A percentile compares a stretch with the other conserved stretches of the same genome.
Evolutionary conservation across 64 coral and sea anemone species (phyloP).

Genomic region (Porites lutea): DNA sequence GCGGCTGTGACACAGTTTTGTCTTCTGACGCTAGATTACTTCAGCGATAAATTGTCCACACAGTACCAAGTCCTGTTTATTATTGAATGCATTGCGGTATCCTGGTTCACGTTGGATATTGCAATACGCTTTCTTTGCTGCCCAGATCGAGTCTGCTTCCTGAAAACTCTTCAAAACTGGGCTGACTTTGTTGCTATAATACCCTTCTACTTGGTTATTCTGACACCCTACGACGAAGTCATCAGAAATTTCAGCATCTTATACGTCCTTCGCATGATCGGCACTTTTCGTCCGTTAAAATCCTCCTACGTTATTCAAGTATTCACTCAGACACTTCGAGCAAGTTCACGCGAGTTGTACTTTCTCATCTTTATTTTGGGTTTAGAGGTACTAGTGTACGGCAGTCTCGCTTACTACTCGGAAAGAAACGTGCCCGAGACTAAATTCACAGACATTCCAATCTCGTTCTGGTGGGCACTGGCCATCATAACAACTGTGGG

Average conservation of each 20-base stretch:
- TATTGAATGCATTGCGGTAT: conserved; percentile 71
- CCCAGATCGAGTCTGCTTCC: conserved; percentile 63
- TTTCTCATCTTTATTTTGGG: conserved; percentile 94
- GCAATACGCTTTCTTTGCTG: conserved; percentile 75
- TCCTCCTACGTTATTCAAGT: conserved; percentile 98
- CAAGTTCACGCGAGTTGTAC: conserved; percentile 92
- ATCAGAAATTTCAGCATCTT: conserved; percentile 85
- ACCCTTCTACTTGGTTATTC: conserved; percentile 79
- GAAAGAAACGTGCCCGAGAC: conserved; percentile 68
- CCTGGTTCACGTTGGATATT: conserved; percentile 89
- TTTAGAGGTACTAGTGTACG: conserved; percentile 84
- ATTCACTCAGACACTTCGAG: conserved; percentile 91
- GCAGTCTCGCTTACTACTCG: conserved; percentile 88
- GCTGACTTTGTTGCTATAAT: conserved; percentile 84
- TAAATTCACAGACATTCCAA: conserved; percentile 84
- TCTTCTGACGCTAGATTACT: conserved; percentile 77
- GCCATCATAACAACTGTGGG: conserved; percentile 99
- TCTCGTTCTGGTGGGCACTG: conserved; percentile 94
- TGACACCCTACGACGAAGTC: conserved; percentile 66
- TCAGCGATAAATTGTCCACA: conserved; percentile 55
- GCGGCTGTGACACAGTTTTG: conserved; percentile 89
- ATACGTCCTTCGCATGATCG: conserved; percentile 78
- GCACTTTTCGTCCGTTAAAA: conserved; percentile 90
- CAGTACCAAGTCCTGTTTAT: conserved; percentile 83
- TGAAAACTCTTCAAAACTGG: conserved; percentile 94